Evolutionary conservation across 2,888 invertebrate species (phyloP), one percentile per base, ranked within the genome.

Genomic region (Dermolepida albohirtum): DNA sequence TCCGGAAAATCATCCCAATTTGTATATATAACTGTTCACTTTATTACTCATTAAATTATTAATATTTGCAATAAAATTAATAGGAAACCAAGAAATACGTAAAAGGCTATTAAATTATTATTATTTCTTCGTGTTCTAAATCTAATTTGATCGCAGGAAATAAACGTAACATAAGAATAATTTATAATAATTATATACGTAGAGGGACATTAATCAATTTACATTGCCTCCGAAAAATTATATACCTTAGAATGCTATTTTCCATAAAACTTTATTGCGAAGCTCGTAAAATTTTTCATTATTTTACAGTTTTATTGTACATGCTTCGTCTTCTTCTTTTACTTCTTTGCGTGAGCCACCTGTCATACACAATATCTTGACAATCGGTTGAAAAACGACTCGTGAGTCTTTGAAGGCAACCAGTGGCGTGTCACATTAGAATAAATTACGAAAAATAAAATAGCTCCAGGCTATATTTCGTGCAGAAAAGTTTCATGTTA

Each of bases 201-300:
- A 29, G 27, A 12, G 8, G 8, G 12, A 34, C 14, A 52, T 52
- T 52, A 52, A 52, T 34, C 14, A 29, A n/a, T 34, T 39, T 34
- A 47, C 44, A 47, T 12, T 34, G 14, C 27, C 14, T 12, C 34
- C 14, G 11, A 52, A 34, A 51, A 34, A 34, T 34, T 34, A 52
- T 16, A 39, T 29, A 5, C 14, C 29, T 14, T 10, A 34, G 34
- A 57, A 44, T 27, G 43, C 44, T 57, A 57, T 14, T 57, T 57
- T 43, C 52, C 34, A 57, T 57, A 44, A 57, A 57, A 57, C 43
- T 57, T 57, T 57, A 57, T 43, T 27, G 57, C 43, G 10, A 6
- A 14, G 27, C 22, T 44, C 57, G 43, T 57, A 57, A 57, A 57
- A 57, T 27, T 43, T 44, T 27, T 57, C 43, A 57, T 57, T 57